Conservation (phyloP, 2,113 vertebrate species). For the Podarcis cretensis region DNA sequence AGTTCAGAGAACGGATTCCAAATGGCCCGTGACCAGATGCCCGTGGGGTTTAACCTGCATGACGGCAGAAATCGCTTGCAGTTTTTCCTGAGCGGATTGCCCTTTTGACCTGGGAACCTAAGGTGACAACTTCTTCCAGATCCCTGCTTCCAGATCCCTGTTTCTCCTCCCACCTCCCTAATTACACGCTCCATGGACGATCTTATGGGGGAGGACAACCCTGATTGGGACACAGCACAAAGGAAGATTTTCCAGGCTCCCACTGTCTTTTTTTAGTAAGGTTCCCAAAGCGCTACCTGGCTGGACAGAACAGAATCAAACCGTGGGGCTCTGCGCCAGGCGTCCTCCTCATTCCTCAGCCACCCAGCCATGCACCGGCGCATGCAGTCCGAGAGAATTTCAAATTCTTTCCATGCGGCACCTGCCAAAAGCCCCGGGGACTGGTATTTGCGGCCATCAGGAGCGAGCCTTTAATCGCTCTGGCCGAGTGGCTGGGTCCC, state of each 20-base stretch:
- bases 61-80: accelerated
- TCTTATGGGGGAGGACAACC: neutral
- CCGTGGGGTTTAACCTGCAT: neutral
- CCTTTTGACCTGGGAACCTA: neutral
- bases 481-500: neutral
- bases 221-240: neutral
- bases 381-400: neutral
- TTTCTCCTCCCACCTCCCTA: neutral
- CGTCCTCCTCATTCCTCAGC: neutral
- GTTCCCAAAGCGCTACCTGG: neutral
- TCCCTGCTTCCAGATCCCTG: neutral
- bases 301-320: neutral
- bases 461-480: neutral
- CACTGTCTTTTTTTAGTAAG: neutral
- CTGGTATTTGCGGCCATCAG: neutral
- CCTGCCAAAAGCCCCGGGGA: neutral
- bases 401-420: neutral
- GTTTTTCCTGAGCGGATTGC: neutral
- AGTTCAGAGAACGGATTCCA: neutral
- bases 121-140: neutral
- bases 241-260: neutral
- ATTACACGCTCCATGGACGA: neutral
- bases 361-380: neutral
- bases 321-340: neutral
- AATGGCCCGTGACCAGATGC: neutral